phyloP scores from a whole-genome alignment of 2,888 invertebrate species.

The Teleogryllus oceanicus region DNA sequence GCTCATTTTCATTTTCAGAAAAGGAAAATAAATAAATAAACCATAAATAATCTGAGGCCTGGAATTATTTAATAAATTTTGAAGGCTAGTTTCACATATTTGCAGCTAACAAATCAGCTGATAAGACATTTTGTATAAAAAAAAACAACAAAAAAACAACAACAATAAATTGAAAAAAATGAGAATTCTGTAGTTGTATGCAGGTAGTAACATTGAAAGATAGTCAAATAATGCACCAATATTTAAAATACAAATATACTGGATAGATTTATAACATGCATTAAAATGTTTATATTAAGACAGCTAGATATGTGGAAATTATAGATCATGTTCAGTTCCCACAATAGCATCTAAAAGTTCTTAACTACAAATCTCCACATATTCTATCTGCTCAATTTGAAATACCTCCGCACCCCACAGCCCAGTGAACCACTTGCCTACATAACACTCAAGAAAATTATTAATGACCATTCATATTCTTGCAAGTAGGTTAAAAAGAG shows the following conservation, averaged over 20 bases:
- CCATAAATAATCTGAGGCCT: neutral
- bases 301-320: slow-evolving; percentile 9
- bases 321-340: neutral
- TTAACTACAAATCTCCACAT: neutral
- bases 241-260: slow-evolving; percentile 18
- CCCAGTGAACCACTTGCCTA: neutral
- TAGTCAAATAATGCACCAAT: neutral
- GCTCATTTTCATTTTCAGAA: neutral
- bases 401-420: slow-evolving; percentile 18
- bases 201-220: neutral
- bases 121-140: neutral
- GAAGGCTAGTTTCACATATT: neutral
- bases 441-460: neutral
- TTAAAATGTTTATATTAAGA: neutral
- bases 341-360: neutral
- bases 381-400: slow-evolving; percentile 18
- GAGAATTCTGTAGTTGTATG: neutral
- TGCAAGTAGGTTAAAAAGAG: too few relatives aligned
- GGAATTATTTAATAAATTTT: neutral
- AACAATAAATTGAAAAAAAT: neutral
- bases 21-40: neutral
- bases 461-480: neutral
- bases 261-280: neutral
- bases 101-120: too few relatives aligned
- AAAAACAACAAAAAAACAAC: neutral